Evolutionary conservation across 2,113 vertebrate genomes (phyloP), one percentile per base, ranked within the genome.

Genomic region (Xenotilapia longispinis): DNA sequence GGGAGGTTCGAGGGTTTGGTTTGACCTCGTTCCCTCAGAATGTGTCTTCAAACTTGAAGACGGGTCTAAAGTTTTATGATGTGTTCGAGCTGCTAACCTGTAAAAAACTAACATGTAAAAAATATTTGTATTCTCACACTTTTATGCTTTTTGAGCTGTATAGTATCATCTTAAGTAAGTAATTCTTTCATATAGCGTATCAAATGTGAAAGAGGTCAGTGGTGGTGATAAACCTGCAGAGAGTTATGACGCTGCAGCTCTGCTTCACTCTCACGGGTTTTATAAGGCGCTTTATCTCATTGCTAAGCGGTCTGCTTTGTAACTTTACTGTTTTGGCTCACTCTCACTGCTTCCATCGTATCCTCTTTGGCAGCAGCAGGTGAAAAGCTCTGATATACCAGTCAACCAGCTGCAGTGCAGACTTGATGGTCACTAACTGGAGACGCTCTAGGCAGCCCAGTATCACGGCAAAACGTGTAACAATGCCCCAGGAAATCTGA

Each of bases 391-490:
- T 45, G 40, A 73, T 3, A 9, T 0, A 42, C 65, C 38, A 65
- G 31, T 65, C 17, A 65, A 65, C 31, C 31, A 36, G 60, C 65
- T 23, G 38, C 38, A 6, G 12, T 42, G 38, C 36, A 23, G 36
- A 70, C 36, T 70, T 23, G 36, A 70, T 23, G 65, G n/a, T 23
- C 36, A 42, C 65, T 42, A 70, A 70, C n/a, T 42, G 65, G n/a
- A 42, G 19, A 70, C 3, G 3, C 7, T 70, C 38, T 42, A 42
- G 38, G 65, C 17, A 38, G 17, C 31, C 1, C 31, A n/a, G 60
- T 5, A 1, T 65, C 33, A 65, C 6, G 4, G 2, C 31, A 36
- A 36, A 63, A n/a, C 0, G 4, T 63, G 17, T n/a, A 63, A 10
- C 31, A 36, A 5, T 65, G 19, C 33, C 33, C 11, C 15, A 0